These are phyloP conservation scores for Diachasmimorpha longicaudata DNA, from an alignment of 1,140 invertebrate species.

Conservation along the genomic window DNA sequence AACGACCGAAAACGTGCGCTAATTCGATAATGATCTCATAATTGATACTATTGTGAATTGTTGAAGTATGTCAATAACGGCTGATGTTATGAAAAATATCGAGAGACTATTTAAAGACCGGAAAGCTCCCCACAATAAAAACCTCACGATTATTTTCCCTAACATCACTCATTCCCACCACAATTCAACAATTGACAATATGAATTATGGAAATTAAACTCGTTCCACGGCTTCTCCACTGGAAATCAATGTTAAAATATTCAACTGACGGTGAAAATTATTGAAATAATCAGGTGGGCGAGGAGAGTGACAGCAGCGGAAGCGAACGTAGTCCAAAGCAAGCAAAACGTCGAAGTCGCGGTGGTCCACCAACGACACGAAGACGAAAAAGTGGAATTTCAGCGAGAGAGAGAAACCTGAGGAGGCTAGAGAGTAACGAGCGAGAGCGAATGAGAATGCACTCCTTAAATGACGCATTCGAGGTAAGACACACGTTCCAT, in stretches of 20 bases:
- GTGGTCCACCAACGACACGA: slow-evolving; percentile 54
- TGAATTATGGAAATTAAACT: no score
- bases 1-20: no score
- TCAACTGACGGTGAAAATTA: neutral
- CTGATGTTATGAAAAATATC: no score
- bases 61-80: no score
- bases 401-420: slow-evolving; percentile 80
- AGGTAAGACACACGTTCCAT: slow-evolving; percentile 64
- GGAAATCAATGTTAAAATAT: neutral
- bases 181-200: no score
- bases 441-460: slow-evolving; percentile 89
- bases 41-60: no score
- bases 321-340: slow-evolving; percentile 57
- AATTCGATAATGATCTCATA: no score
- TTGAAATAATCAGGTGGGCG: slow-evolving; percentile 49
- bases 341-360: slow-evolving; percentile 56
- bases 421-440: slow-evolving; percentile 86
- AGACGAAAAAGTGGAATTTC: slow-evolving; percentile 75
- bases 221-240: neutral
- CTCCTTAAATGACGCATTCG: slow-evolving; percentile 86
- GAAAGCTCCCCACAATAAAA: no score
- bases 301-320: slow-evolving; percentile 60
- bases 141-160: no score
- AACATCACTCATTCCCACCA: no score
- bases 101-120: no score